Evolutionary conservation across 2,113 vertebrate species (phyloP).

Genomic region (Steatornis caripensis): DNA sequence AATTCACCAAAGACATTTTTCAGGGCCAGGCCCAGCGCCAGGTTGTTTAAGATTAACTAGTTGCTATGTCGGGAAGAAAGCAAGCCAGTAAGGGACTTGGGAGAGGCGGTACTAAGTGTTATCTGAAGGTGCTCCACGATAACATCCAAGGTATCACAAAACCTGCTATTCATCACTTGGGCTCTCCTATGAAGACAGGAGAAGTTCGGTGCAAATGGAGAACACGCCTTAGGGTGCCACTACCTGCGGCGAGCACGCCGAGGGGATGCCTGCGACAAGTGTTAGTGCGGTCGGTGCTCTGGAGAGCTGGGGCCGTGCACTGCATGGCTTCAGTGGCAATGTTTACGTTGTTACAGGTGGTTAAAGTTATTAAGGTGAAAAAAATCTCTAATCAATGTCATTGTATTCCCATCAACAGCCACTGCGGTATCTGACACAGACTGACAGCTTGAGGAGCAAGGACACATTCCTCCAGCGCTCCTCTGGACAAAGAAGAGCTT

Average conservation of each 20-base stretch:
- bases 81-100: background rate
- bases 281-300: background rate
- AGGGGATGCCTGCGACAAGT: background rate
- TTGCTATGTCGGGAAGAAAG: background rate
- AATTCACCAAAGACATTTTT: background rate
- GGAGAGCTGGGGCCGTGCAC: background rate
- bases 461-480: background rate
- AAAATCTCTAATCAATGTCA: background rate
- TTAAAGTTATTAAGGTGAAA: background rate
- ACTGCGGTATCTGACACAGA: background rate
- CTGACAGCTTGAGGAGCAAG: background rate
- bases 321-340: background rate
- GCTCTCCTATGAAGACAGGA: background rate
- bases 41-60: background rate
- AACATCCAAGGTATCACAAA: background rate
- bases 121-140: background rate
- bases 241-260: accelerated
- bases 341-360: background rate
- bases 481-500: background rate
- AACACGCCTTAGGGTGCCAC: background rate
- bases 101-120: background rate
- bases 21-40: background rate
- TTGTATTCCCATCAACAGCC: background rate
- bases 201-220: background rate
- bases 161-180: background rate